phyloP scores from a whole-genome alignment of 2,113 vertebrate genomes.

The Leucosticte australis region DNA sequence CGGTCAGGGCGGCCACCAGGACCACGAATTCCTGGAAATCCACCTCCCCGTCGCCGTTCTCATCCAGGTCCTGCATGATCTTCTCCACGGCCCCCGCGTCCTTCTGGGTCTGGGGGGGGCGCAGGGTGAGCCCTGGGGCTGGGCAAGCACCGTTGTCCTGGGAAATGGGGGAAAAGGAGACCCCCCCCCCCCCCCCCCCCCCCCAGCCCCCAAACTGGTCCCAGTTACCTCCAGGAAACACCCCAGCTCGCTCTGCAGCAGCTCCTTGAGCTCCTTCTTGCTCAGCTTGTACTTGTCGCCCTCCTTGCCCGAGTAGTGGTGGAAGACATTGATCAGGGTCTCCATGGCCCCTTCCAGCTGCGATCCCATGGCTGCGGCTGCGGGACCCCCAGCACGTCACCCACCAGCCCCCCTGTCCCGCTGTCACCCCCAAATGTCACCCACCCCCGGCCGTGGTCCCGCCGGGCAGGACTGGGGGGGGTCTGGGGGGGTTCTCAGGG shows the following conservation, averaged over 20 bases:
- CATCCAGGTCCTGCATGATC: slow-evolving; percentile 89
- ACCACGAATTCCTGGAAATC: slow-evolving; percentile 93
- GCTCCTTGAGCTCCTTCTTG: slow-evolving; percentile 85
- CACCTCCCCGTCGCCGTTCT: slow-evolving; percentile 86
- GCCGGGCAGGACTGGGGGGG: not conserved
- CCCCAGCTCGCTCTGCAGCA: slow-evolving; percentile 81
- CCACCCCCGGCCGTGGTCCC: not conserved
- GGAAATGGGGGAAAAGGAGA: not conserved
- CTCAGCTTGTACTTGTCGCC: slow-evolving; percentile 91
- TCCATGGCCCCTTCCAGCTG: slow-evolving; percentile 83
- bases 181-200: no score
- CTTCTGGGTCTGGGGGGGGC: slow-evolving; percentile 73
- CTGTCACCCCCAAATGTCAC: not conserved
- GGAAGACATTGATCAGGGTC: slow-evolving; percentile 84
- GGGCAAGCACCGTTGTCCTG: not conserved
- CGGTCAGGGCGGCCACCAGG: slow-evolving; percentile 86
- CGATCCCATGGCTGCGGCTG: slow-evolving; percentile 71
- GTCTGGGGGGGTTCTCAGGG: no score
- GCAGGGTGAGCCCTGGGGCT: not conserved
- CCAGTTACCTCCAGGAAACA: slow-evolving; percentile 81
- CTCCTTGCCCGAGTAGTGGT: slow-evolving; percentile 87
- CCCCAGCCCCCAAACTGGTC: rapidly evolving
- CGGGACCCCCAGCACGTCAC: not conserved
- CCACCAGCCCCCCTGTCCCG: rapidly evolving
- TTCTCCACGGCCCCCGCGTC: slow-evolving; percentile 82